Evolutionary conservation across 1,140 invertebrate species (phyloP).

Genomic region (Sminthurides bifidus): DNA sequence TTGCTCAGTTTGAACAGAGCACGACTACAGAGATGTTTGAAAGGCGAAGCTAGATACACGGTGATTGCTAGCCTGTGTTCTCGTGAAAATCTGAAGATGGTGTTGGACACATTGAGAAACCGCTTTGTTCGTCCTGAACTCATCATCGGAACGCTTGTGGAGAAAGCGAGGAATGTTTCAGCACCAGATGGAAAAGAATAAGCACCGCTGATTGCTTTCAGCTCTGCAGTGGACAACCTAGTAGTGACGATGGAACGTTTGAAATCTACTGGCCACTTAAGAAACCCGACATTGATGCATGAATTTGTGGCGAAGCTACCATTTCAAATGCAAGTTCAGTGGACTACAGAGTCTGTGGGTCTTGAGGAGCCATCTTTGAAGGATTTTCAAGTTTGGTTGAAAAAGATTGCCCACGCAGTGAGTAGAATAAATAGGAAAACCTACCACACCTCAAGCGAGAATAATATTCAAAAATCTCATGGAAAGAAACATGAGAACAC

Average conservation of each 20-base stretch:
- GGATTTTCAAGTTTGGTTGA: neutral
- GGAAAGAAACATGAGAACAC: too few species aligned
- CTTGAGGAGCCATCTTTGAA: neutral
- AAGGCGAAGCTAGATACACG: constrained; percentile 10
- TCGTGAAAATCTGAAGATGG: neutral
- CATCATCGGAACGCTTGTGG: neutral
- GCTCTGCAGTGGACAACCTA: too few species aligned
- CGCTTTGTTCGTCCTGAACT: neutral
- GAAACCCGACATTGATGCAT: neutral
- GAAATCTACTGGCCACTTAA: neutral
- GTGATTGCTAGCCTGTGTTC: neutral
- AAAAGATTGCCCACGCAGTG: neutral
- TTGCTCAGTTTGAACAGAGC: too few species aligned
- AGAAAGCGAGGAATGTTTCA: too few species aligned
- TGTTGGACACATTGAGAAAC: neutral
- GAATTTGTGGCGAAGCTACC: constrained; percentile 10
- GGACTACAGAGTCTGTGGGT: neutral
- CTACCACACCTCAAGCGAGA: too few species aligned
- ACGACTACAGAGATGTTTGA: constrained; percentile 3
- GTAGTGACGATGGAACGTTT: neutral
- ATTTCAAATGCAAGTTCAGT: neutral
- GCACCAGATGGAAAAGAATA: too few species aligned
- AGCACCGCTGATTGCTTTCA: too few species aligned
- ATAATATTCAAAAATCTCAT: too few species aligned
- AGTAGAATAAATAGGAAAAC: too few species aligned